Evolutionary conservation across 2,888 invertebrate species (phyloP).

Genomic region (Elysia crispata): DNA sequence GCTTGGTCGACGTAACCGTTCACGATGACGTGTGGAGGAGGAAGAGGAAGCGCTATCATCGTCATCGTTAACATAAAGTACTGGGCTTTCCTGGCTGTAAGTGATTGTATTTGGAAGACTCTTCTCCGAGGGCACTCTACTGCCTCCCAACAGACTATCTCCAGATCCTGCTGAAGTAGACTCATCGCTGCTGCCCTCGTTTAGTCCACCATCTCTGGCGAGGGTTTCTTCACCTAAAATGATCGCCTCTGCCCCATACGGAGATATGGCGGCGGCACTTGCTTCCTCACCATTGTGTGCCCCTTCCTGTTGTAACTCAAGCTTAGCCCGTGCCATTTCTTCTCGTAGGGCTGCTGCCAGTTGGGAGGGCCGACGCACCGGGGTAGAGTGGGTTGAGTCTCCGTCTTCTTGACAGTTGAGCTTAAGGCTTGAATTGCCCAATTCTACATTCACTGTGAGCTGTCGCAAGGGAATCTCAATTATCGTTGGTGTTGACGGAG

Average conservation of each 20-base stretch:
- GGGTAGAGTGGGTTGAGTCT: background rate
- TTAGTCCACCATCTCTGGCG: conserved; percentile 39
- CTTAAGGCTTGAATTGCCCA: conserved; percentile 57
- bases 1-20: no score
- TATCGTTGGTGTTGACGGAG: conserved; percentile 58
- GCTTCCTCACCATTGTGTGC: background rate
- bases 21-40: background rate
- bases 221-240: conserved; percentile 34
- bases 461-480: conserved; percentile 63
- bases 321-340: background rate
- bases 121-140: conserved; percentile 18
- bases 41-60: conserved; percentile 6
- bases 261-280: background rate
- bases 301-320: background rate
- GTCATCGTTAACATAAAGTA: background rate
- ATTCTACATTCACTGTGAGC: conserved; percentile 64
- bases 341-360: no score
- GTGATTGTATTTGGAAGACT: conserved; percentile 32
- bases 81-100: background rate
- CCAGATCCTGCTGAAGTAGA: conserved; percentile 48
- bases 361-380: no score
- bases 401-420: conserved; percentile 36
- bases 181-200: conserved; percentile 31
- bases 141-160: conserved; percentile 48
- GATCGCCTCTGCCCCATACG: background rate